Evolutionary conservation across 2,888 invertebrate genomes (phyloP).

Genomic region (Drosophila formosana): DNA sequence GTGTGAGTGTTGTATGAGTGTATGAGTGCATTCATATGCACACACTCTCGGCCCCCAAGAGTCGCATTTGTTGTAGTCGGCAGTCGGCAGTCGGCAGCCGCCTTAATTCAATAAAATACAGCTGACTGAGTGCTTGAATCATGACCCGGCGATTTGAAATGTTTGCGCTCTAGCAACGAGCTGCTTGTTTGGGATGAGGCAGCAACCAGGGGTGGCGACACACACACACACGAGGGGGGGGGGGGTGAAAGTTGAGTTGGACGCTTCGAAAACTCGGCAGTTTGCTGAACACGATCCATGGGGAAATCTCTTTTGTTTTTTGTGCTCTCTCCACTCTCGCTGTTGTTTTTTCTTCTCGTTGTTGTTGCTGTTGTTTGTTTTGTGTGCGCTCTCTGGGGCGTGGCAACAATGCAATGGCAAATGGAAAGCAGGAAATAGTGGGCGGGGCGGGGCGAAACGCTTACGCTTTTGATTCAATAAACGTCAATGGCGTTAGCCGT

Average conservation of each 20-base stretch:
- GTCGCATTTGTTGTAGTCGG: conserved; percentile 63
- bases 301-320: conserved; percentile 73
- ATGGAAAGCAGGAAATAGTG: conserved; percentile 17
- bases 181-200: conserved; percentile 4
- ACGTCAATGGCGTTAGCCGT: conserved; percentile 66
- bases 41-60: conserved; percentile 53
- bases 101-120: conserved; percentile 78
- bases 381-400: conserved; percentile 27
- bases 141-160: conserved; percentile 78
- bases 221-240: neutral
- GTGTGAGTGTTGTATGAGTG: conserved; percentile 7
- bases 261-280: conserved; percentile 50
- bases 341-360: conserved; percentile 17
- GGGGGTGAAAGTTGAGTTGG: conserved; percentile 19
- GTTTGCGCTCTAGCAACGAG: conserved; percentile 60
- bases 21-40: conserved; percentile 33
- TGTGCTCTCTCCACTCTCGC: conserved; percentile 15
- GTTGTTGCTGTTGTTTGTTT: conserved; percentile 9
- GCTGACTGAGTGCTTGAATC: conserved; percentile 80
- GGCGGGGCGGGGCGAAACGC: conserved; percentile 49
- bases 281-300: conserved; percentile 69
- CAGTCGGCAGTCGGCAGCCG: conserved; percentile 26
- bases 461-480: conserved; percentile 77
- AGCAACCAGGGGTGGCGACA: neutral
- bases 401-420: conserved; percentile 47